These are phyloP conservation scores for Microtus pennsylvanicus DNA, from an alignment of 2,113 vertebrate species.

Conservation along the genomic window DNA sequence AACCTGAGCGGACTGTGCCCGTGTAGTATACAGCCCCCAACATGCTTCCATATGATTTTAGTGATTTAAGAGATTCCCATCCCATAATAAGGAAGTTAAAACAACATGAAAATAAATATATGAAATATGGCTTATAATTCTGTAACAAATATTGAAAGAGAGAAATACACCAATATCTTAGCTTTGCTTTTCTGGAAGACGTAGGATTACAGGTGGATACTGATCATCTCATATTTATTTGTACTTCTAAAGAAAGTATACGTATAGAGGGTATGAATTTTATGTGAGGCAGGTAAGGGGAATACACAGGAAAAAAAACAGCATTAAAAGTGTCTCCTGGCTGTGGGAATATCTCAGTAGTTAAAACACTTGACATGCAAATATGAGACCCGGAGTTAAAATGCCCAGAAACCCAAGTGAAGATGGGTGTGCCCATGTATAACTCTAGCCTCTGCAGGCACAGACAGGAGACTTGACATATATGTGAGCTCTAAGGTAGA, in stretches of 20 bases:
- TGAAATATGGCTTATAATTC: slow-evolving; percentile 46
- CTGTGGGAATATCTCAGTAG: not conserved
- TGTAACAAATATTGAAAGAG: slow-evolving; percentile 43
- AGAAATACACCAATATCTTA: not conserved
- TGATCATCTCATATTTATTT: not conserved
- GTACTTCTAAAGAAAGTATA: not conserved
- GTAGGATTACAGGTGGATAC: not conserved
- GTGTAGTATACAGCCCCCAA: not conserved
- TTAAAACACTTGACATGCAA: not conserved
- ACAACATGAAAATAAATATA: slow-evolving; percentile 29
- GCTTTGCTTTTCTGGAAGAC: slow-evolving; percentile 16
- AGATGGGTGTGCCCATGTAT: no score
- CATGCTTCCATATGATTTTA: slow-evolving; percentile 32
- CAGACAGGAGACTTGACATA: no score
- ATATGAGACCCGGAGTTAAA: not conserved
- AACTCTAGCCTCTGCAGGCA: not conserved
- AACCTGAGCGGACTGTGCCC: not conserved
- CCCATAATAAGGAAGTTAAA: slow-evolving; percentile 23
- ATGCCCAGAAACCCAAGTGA: not conserved
- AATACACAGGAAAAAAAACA: not conserved
- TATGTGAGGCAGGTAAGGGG: not conserved
- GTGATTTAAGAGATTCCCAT: slow-evolving; percentile 26
- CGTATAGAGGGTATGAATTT: not conserved
- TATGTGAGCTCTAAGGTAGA: not conserved
- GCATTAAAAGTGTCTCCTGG: not conserved